A percentile compares a stretch with the other conserved stretches of the same genome.
phyloP scores from a whole-genome alignment of 2,113 vertebrate genomes.

The Nipponia nippon region DNA sequence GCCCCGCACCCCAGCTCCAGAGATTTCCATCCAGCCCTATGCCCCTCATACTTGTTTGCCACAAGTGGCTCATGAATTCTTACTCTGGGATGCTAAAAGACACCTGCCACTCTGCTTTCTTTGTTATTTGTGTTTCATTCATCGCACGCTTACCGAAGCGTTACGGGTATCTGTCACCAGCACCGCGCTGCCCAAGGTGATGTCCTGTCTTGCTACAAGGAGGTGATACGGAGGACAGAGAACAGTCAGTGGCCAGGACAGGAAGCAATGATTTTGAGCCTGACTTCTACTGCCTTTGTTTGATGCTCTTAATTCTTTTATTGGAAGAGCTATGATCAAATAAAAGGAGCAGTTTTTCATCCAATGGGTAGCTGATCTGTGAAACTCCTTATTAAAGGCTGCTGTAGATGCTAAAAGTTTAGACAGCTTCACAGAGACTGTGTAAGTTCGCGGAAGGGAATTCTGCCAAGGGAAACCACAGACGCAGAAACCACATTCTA shows the following conservation, averaged over 20 bases:
- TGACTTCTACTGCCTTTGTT: neutral
- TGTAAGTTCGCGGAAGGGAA: neutral
- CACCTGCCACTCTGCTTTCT: neutral
- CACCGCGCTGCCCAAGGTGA: neutral
- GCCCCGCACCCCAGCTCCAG: rapidly evolving
- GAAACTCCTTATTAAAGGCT: neutral
- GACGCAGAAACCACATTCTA: neutral
- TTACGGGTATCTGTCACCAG: neutral
- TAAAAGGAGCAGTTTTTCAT: neutral
- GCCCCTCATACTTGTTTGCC: neutral
- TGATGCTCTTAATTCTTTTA: neutral
- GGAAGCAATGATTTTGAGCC: neutral
- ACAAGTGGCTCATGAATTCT: neutral
- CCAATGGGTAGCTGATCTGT: neutral
- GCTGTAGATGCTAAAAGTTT: neutral
- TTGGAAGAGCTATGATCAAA: neutral
- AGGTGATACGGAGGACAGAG: neutral
- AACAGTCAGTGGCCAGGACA: neutral
- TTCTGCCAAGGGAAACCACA: neutral
- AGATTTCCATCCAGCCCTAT: neutral
- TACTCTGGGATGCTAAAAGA: neutral
- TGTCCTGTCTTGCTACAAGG: neutral
- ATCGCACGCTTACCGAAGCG: rapidly evolving
- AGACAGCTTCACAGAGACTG: neutral
- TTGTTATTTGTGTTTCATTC: neutral